These are phyloP conservation scores for Coenobita brevimanus DNA, from an alignment of 1,140 invertebrate genomes.

Conservation along the genomic window DNA sequence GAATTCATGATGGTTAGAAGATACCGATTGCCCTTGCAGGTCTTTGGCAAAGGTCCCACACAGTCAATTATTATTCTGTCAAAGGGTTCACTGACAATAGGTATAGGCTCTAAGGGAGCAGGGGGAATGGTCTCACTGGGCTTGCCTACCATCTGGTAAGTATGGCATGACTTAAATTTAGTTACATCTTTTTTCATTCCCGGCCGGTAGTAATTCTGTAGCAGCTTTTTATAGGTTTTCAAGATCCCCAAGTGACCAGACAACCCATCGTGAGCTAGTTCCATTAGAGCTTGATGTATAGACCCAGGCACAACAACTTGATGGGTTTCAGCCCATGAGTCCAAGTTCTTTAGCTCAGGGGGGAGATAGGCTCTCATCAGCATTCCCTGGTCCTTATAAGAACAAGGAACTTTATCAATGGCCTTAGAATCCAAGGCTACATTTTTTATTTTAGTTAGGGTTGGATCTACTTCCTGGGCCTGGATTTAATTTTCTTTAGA, in stretches of 20 bases:
- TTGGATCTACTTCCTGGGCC: too few relatives aligned
- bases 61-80: conserved; percentile 6
- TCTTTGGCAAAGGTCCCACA: neutral
- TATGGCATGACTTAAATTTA: conserved; percentile 21
- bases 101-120: conserved; percentile 28
- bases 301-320: conserved; percentile 1
- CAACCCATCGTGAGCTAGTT: conserved; percentile 7
- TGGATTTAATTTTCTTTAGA: too few relatives aligned
- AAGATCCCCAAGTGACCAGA: conserved; percentile 6
- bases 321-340: conserved; percentile 13
- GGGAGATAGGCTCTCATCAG: conserved; percentile 17
- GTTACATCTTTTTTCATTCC: neutral
- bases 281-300: neutral
- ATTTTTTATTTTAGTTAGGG: too few relatives aligned
- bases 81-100: conserved; percentile 10
- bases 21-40: conserved; percentile 23
- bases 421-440: too few relatives aligned
- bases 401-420: too few relatives aligned
- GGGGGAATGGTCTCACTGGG: conserved; percentile 8
- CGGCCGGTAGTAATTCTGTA: conserved; percentile 11
- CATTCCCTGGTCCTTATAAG: too few relatives aligned
- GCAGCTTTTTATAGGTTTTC: neutral
- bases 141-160: conserved; percentile 17
- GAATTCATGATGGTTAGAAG: conserved; percentile 7
- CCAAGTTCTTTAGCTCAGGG: neutral